Base-by-base conservation (phyloP, 2,888 invertebrate genomes). In the Malthinus flaveolus region DNA sequence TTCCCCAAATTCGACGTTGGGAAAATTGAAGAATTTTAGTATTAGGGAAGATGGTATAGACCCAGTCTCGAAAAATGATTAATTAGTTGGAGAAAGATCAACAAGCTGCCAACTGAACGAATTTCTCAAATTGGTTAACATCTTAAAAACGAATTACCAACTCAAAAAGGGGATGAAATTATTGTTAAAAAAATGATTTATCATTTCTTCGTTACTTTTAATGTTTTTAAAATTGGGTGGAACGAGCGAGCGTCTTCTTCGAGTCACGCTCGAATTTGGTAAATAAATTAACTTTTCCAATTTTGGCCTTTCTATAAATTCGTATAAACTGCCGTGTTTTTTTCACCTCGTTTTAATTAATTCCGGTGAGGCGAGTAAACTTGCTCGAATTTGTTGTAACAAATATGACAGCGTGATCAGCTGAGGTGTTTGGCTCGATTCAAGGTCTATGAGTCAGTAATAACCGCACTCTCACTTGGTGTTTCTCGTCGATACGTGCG, bases 401-500 rank as follows among this genome's bases (percentile, higher is more conserved):
- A 52, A 52, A 52, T 55, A 42, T 49, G 55, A 55, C 55, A 55
- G 45, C 44, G 50, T 36, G 49, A 61, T 61, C 61, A 61, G 73
- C 68, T 71, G 69, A 73, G 73, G 74, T 74, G 72, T 68, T 71
- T 72, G 71, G 71, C 70, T 71, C 70, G 68, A 61, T 73, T 70
- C 75, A 75, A 75, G 75, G 75, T 68, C 70, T 66, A 65, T 71
- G 72, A 71, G 66, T 72, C 72, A 71, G 60, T 49, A 44, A 51
- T 48, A 46, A 46, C 52, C 34, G 59, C 52, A 56, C 60, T 61
- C 60, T 61, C 60, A 61, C 60, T 48, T 33, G 31, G 34, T 33
- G 61, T 59, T 23, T 58, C 58, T 66, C 63, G 36, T 12, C 42
- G 45, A 58, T 52, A 66, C 64, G 62, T 60, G 65, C 67, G 62